Conservation (phyloP, 2,797 vertebrate genomes). For the Pseudomugil tenellus region DNA sequence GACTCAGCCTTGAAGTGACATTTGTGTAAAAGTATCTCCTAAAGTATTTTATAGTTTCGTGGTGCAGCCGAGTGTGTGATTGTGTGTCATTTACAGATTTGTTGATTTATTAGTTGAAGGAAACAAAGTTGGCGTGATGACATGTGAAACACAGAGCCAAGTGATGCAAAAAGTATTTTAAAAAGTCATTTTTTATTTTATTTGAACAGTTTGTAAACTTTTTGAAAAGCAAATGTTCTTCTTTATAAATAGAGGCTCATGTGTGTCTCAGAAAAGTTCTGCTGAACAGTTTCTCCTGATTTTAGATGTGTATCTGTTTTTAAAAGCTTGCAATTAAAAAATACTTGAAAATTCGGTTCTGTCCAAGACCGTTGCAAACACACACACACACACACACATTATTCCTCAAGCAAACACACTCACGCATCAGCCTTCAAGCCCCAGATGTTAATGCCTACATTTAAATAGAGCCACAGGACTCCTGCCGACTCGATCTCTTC, state of each 20-base stretch:
- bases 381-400: constrained; percentile 31
- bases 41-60: constrained; percentile 12
- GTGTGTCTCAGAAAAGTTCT: constrained; percentile 11
- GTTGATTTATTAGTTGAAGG: constrained; percentile 34
- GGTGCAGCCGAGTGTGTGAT: constrained; percentile 7
- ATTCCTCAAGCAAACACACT: constrained; percentile 21
- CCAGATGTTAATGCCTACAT: constrained; percentile 84
- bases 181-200: constrained; percentile 40
- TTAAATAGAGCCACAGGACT: constrained; percentile 77
- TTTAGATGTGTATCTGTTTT: neutral
- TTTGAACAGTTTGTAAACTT: constrained; percentile 31
- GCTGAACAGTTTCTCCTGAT: constrained; percentile 28
- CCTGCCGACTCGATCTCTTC: constrained; percentile 79
- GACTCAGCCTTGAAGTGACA: neutral
- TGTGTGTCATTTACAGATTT: constrained; percentile 36
- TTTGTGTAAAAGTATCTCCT: constrained; percentile 24
- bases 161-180: constrained; percentile 31
- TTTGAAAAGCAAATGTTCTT: constrained; percentile 22
- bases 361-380: constrained; percentile 42
- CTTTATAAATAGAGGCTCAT: neutral
- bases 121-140: constrained; percentile 20
- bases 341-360: constrained; percentile 45
- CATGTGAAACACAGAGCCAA: constrained; percentile 27
- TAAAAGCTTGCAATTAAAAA: constrained; percentile 6
- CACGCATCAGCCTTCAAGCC: constrained; percentile 59